Conservation (phyloP, 2,797 vertebrate genomes). For the Poeciliopsis paucimaculata region DNA sequence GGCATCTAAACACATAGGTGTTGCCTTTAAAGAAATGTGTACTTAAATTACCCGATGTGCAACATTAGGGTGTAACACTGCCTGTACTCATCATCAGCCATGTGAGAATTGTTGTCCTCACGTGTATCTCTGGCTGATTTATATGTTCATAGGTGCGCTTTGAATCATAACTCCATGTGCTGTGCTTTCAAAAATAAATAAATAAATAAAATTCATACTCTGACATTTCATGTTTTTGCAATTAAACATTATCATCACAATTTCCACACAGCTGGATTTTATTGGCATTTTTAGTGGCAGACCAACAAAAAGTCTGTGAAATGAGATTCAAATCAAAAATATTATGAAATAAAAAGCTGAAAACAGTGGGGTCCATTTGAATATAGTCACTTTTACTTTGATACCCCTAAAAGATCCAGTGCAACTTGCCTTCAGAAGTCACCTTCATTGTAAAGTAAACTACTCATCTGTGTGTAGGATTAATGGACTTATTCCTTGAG, state of each 20-base stretch:
- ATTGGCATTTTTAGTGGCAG: neutral
- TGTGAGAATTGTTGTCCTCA: slow-evolving; percentile 7
- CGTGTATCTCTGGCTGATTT: slow-evolving; percentile 7
- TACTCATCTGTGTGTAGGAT: neutral
- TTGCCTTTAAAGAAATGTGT: slow-evolving; percentile 18
- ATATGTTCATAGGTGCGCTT: neutral
- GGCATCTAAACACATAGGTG: neutral
- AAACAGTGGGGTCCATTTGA: neutral
- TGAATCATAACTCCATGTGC: neutral
- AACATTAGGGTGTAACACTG: slow-evolving; percentile 41
- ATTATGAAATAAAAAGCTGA: neutral
- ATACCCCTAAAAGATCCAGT: neutral
- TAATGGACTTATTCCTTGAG: neutral
- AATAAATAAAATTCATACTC: neutral
- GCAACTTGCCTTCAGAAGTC: neutral
- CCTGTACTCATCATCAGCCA: slow-evolving; percentile 15
- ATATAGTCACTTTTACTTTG: neutral
- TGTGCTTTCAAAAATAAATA: neutral
- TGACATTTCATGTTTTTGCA: neutral
- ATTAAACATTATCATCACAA: neutral
- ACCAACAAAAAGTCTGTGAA: neutral
- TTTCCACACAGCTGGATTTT: neutral
- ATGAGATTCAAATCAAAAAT: neutral
- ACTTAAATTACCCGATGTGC: slow-evolving; percentile 34
- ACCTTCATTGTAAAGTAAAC: neutral